Percentiles rank a stretch among this genome's conserved stretches.
Evolutionary conservation across 2,113 vertebrate genomes (phyloP).

Genomic region (Chinchilla lanigera): DNA sequence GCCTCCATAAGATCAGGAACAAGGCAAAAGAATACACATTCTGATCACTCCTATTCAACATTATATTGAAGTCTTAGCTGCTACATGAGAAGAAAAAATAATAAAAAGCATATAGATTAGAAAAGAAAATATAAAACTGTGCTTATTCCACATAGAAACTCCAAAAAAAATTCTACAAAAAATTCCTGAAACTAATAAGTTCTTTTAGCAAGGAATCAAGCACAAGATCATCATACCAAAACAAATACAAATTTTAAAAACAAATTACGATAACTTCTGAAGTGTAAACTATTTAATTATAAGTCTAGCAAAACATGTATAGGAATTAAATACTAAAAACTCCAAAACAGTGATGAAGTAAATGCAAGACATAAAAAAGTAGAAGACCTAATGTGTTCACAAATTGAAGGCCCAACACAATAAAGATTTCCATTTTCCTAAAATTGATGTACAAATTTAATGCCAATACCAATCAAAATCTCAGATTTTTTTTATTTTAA

Average conservation of each 20-base stretch:
- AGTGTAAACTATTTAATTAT: background rate
- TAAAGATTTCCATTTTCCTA: slow-evolving; percentile 20
- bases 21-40: background rate
- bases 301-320: background rate
- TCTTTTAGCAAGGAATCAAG: background rate
- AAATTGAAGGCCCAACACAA: background rate
- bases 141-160: background rate
- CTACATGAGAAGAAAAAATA: background rate
- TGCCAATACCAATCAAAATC: background rate
- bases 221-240: slow-evolving; percentile 3
- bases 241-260: background rate
- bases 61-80: background rate
- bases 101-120: background rate
- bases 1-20: background rate
- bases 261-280: slow-evolving; percentile 31
- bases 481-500: too few relatives aligned
- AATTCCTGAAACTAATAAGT: background rate
- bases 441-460: slow-evolving; percentile 23
- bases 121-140: background rate
- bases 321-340: background rate
- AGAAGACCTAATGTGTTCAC: background rate
- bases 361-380: slow-evolving; percentile 12
- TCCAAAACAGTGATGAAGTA: background rate
- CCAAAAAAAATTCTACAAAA: slow-evolving; percentile 9
- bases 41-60: background rate